These are phyloP conservation scores for Athalia cordata DNA, from an alignment of 2,888 invertebrate species.

Conservation along the genomic window DNA sequence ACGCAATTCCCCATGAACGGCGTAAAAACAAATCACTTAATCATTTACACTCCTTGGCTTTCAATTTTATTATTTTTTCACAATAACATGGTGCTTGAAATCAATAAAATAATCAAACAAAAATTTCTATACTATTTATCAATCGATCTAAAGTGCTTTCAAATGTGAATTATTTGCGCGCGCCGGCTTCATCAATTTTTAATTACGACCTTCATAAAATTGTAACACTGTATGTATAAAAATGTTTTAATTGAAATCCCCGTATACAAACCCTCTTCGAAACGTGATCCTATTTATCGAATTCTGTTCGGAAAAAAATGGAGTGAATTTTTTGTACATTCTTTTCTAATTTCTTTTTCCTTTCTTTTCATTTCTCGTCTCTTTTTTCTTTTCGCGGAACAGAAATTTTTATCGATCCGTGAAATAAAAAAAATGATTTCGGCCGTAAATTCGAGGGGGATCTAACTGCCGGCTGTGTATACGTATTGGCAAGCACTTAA, in stretches of 20 bases:
- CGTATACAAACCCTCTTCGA: neutral
- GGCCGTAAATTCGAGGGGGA: neutral
- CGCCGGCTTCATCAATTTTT: too few species aligned
- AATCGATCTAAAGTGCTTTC: too few species aligned
- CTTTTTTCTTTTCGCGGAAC: neutral
- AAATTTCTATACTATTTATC: too few species aligned
- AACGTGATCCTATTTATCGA: neutral
- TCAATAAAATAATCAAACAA: too few species aligned
- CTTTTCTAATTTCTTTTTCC: neutral
- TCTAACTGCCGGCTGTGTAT: neutral
- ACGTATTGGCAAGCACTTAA: constrained; percentile 33
- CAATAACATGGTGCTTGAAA: too few species aligned
- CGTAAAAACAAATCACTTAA: neutral
- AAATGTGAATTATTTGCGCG: too few species aligned
- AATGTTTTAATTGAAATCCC: too few species aligned
- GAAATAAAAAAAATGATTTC: constrained; percentile 1
- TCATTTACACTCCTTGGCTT: neutral
- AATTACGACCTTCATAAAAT: too few species aligned
- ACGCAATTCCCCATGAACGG: neutral
- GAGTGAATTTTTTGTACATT: too few species aligned
- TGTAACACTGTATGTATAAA: too few species aligned
- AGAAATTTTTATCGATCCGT: neutral
- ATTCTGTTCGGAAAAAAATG: too few species aligned
- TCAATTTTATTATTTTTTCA: neutral
- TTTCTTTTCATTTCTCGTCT: neutral